These are phyloP conservation scores for Pseudococcus longispinus DNA, from an alignment of 2,888 invertebrate genomes.

Conservation along the genomic window DNA sequence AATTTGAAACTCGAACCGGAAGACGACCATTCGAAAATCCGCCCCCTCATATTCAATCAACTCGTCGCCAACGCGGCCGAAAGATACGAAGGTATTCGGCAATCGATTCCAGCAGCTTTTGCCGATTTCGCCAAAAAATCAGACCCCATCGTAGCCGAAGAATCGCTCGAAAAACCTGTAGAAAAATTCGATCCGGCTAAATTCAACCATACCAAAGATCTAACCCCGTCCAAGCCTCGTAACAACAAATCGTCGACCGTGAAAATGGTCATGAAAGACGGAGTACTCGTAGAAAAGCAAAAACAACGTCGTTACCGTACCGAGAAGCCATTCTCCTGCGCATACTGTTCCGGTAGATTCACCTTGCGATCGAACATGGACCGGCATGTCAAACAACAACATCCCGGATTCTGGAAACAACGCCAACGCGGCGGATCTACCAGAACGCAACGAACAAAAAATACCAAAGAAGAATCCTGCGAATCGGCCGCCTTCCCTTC, in stretches of 20 bases:
- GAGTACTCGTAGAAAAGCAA: constrained; percentile 88
- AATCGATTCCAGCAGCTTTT: constrained; percentile 1
- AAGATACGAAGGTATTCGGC: constrained; percentile 6
- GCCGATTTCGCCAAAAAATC: constrained; percentile 45
- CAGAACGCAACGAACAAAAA: constrained; percentile 57
- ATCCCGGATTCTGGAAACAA: constrained; percentile 88
- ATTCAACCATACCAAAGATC: constrained; percentile 59
- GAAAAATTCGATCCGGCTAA: constrained; percentile 39
- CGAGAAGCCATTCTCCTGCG: constrained; percentile 88
- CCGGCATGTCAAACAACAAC: constrained; percentile 91
- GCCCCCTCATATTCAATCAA: constrained; percentile 32
- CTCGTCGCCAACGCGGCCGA: constrained; percentile 39
- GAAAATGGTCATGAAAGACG: constrained; percentile 90
- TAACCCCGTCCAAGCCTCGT: constrained; percentile 64
- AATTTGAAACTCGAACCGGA: constrained; percentile 37
- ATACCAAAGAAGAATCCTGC: constrained; percentile 17
- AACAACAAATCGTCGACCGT: constrained; percentile 69
- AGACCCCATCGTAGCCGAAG: constrained; percentile 11
- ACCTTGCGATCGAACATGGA: constrained; percentile 95
- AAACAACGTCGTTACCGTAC: constrained; percentile 89
- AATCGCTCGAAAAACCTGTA: neutral
- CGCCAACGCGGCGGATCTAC: constrained; percentile 59
- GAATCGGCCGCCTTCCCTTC: neutral
- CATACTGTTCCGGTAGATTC: constrained; percentile 88
- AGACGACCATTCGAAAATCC: constrained; percentile 34